Conservation (phyloP, 2,113 vertebrate genomes). For the Egretta garzetta region DNA sequence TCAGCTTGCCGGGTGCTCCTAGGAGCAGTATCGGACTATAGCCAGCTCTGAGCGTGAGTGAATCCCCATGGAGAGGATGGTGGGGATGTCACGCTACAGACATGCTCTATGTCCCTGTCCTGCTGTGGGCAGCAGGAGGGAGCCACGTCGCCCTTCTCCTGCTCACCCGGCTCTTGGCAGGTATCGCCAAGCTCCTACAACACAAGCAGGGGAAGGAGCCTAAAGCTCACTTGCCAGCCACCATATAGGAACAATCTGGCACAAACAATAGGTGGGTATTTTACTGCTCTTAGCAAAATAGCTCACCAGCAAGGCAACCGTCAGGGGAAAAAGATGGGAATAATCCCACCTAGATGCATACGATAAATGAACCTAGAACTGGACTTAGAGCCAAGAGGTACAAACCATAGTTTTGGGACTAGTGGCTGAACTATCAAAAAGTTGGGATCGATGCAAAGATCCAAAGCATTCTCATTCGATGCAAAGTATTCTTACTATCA, state of each 20-base stretch:
- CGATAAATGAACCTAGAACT: background rate
- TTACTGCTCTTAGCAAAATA: background rate
- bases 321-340: background rate
- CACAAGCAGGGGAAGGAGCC: background rate
- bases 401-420: background rate
- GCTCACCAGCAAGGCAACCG: background rate
- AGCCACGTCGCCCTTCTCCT: background rate
- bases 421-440: background rate
- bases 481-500: background rate
- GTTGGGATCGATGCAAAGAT: background rate
- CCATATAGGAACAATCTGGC: background rate
- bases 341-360: background rate
- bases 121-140: background rate
- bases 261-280: background rate
- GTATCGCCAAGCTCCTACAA: background rate
- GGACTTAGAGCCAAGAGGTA: background rate
- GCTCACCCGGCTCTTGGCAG: background rate
- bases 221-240: background rate
- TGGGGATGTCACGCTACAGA: background rate
- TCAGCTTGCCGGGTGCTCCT: background rate
- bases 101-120: background rate
- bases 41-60: background rate
- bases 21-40: rapidly evolving
- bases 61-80: background rate
- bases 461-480: background rate